Evolutionary conservation across 2,113 vertebrate genomes (phyloP), one percentile per base, ranked within the genome.

Genomic region (Phylloscopus trochilus): DNA sequence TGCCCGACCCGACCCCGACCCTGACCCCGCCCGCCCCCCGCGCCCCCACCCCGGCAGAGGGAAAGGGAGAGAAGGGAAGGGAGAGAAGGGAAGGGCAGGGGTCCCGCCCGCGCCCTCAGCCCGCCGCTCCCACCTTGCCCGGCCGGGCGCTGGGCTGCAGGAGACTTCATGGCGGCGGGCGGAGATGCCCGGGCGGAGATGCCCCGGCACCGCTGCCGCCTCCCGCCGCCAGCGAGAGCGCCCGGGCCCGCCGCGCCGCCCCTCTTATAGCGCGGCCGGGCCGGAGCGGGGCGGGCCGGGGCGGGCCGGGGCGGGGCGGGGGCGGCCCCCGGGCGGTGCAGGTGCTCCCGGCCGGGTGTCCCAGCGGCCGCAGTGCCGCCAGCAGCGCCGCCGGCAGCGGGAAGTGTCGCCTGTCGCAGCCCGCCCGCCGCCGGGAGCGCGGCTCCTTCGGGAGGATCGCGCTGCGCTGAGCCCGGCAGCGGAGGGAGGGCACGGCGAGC

Each of bases 161-260:
- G 93, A 8, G 95, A 74, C 51, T 96, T 96, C 96, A 97, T 97
- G 49, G 77, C 86, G 17, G 58, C 53, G 35, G n/a, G n/a, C n/a
- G n/a, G n/a, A n/a, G n/a, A n/a, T n/a, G n/a, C n/a, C n/a, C n/a
- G n/a, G 24, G 49, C 51, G 4, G 41, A 30, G 67, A 37, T 33
- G 11, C 41, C 52, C 69, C 26, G 4, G 31, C 17, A 5, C 19
- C 17, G 10, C 55, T 70, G 18, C 55, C 7, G 30, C 75, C 35
- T 72, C 31, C 39, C n/a, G 39, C 59, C 53, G 33, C 72, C 81
- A 90, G 66, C 72, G 24, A 18, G 2, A 12, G 30, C 75, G 51
- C 21, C 10, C 2, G 3, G 11, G 7, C 5, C 8, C 1, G 21
- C 49, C 44, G 58, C 44, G 58, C 53, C 28, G 18, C 59, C 10